Base-by-base conservation (phyloP, 2,113 vertebrate species). In the Atherinomorus stipes region DNA sequence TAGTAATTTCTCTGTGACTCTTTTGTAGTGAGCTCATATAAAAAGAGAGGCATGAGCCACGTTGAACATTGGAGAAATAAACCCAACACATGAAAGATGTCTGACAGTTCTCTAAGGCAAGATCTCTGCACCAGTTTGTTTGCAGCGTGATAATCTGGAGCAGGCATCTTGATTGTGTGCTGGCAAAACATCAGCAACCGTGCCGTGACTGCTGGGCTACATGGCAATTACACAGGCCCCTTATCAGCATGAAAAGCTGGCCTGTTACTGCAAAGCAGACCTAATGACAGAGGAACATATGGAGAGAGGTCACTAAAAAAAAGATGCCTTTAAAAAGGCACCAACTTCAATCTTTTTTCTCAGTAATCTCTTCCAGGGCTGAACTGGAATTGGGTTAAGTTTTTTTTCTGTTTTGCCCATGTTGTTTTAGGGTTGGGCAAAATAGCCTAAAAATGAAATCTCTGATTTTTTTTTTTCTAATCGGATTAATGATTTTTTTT, bases 151-250 rank as follows among this genome's bases (percentile, higher is more conserved):
- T 87, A 88, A 91, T 91, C 89, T 89, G 77, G 49, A 71, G 74
- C 68, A 73, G 79, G 80, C 80, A 92, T 93, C 92, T 92, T 90
- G 87, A 89, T 90, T 88, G 87, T 90, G 85, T 71, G 84, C 78
- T 92, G 90, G 90, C 87, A 89, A 86, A 74, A 80, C 51, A 86
- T 85, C 88, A 89, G 83, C 87, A 22, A 65, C 80, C 11, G 45
- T 87, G 68, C 63, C 64, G 74, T 85, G 81, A 88, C 78, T 75
- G 59, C 25, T 3, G 47, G 42, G 47, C 52, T 61, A 26, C 54
- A 26, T 40, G 4, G 62, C 58, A 78, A 88, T 90, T 87, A 88
- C 54, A 54, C 54, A 22, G 65, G 68, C 71, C 78, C 79, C 88
- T 87, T 86, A 82, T 88, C 85, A 81, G 80, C 58, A 62, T 88